A percentile compares a stretch with the other conserved stretches of the same genome.
Evolutionary conservation across 2,113 vertebrate genomes (phyloP).

Genomic region (Spea multiplicata): DNA sequence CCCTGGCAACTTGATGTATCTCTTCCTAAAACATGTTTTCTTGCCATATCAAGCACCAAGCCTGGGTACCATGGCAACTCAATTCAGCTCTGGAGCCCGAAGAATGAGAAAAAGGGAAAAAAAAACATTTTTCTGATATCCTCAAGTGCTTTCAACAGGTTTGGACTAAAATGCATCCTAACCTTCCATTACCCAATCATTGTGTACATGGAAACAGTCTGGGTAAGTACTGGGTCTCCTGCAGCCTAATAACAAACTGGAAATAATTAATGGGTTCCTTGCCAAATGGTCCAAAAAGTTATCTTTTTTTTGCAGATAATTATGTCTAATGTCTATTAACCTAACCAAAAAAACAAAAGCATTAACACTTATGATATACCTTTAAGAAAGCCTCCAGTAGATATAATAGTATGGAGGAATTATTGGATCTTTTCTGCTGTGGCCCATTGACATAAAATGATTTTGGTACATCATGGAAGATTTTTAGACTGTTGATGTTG

Average conservation of each 20-base stretch:
- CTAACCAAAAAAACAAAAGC: slow-evolving; percentile 3
- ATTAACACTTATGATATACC: neutral
- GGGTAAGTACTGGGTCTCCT: slow-evolving; percentile 50
- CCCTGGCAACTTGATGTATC: neutral
- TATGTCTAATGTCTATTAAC: neutral
- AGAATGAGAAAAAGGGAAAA: slow-evolving; percentile 10
- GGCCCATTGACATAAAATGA: slow-evolving; percentile 3
- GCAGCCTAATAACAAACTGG: slow-evolving; percentile 50
- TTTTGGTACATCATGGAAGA: neutral
- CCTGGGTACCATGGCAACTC: slow-evolving; percentile 30
- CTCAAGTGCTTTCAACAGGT: slow-evolving; percentile 22
- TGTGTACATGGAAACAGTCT: slow-evolving; percentile 36
- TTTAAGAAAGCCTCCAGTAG: neutral
- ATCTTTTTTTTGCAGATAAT: slow-evolving; percentile 1
- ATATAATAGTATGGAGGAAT: neutral
- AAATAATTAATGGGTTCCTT: slow-evolving; percentile 42
- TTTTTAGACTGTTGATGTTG: neutral
- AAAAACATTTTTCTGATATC: slow-evolving; percentile 8
- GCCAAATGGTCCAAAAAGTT: slow-evolving; percentile 44
- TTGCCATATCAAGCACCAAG: slow-evolving; percentile 9
- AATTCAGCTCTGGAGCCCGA: slow-evolving; percentile 3
- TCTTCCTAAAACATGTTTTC: slow-evolving; percentile 12
- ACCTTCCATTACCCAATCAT: slow-evolving; percentile 10
- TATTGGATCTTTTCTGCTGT: slow-evolving; percentile 2
- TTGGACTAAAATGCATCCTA: neutral